A percentile compares a stretch with the other conserved stretches of the same genome.
Conservation (phyloP, 2,888 invertebrate species). For the Leistus spinibarbis region DNA sequence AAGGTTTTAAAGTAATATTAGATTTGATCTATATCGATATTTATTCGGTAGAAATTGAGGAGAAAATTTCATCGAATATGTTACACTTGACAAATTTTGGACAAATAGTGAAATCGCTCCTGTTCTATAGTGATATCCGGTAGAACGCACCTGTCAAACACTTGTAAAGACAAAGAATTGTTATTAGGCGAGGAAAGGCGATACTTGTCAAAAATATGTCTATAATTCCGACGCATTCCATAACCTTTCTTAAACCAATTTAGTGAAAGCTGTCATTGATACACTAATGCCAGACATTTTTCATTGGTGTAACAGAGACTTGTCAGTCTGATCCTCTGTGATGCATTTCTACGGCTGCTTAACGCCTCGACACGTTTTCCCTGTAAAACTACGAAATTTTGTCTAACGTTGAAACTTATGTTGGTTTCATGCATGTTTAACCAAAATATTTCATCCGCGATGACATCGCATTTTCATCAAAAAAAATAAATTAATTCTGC, state of each 20-base stretch:
- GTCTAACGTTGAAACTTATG: not conserved
- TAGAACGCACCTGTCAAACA: not conserved
- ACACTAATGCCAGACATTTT: not conserved
- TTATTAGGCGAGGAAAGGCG: not conserved
- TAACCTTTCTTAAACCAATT: not conserved
- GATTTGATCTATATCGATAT: too few species aligned
- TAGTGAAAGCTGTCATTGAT: not conserved
- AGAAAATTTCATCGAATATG: too few species aligned
- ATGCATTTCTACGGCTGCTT: not conserved
- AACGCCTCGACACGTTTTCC: not conserved
- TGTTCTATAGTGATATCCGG: not conserved
- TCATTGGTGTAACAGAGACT: not conserved
- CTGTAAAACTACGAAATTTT: not conserved
- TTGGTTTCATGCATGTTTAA: not conserved
- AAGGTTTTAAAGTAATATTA: too few species aligned
- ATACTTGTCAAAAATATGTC: not conserved
- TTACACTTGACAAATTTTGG: not conserved
- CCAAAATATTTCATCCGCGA: not conserved
- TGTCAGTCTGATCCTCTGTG: not conserved
- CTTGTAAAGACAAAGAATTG: not conserved
- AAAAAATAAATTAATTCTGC: not conserved
- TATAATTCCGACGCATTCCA: not conserved
- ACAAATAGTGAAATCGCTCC: not conserved
- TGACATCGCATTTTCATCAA: not conserved
- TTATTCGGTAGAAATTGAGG: too few species aligned